Percentiles rank a stretch among this genome's conserved stretches.
Evolutionary conservation across 2,888 invertebrate genomes (phyloP).

Genomic region (Acronicta psi): DNA sequence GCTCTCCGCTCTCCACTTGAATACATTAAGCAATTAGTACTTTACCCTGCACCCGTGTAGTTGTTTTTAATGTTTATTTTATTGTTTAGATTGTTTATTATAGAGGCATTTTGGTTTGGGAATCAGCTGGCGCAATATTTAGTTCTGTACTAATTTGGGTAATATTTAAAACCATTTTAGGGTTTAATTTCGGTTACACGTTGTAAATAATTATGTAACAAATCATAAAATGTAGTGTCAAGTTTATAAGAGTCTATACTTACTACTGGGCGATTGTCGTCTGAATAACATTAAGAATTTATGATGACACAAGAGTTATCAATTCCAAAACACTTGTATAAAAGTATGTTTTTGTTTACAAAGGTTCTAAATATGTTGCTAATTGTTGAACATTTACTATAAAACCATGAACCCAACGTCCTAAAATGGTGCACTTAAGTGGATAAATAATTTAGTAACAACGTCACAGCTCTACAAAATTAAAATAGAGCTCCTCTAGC

Average conservation of each 20-base stretch:
- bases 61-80: slow-evolving; percentile 60
- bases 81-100: slow-evolving; percentile 58
- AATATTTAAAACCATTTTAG: neutral
- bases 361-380: no score
- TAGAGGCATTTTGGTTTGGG: slow-evolving; percentile 36
- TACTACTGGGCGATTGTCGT: no score
- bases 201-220: neutral
- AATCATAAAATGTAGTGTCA: neutral
- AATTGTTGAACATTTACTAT: no score
- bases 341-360: no score
- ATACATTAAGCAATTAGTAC: slow-evolving; percentile 74
- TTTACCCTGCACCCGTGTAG: slow-evolving; percentile 43
- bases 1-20: slow-evolving; percentile 62
- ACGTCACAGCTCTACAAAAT: slow-evolving; percentile 37
- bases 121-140: slow-evolving; percentile 38
- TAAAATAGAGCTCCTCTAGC: slow-evolving; percentile 37
- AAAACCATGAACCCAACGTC: neutral
- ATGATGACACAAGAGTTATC: no score
- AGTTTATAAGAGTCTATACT: neutral
- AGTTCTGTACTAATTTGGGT: slow-evolving; percentile 2
- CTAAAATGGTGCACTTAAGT: slow-evolving; percentile 19
- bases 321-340: no score
- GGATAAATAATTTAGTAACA: slow-evolving; percentile 46
- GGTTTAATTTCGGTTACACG: neutral
- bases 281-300: no score